Base-by-base conservation (phyloP, 2,888 invertebrate species). In the Drosophila pseudotalamancana region DNA sequence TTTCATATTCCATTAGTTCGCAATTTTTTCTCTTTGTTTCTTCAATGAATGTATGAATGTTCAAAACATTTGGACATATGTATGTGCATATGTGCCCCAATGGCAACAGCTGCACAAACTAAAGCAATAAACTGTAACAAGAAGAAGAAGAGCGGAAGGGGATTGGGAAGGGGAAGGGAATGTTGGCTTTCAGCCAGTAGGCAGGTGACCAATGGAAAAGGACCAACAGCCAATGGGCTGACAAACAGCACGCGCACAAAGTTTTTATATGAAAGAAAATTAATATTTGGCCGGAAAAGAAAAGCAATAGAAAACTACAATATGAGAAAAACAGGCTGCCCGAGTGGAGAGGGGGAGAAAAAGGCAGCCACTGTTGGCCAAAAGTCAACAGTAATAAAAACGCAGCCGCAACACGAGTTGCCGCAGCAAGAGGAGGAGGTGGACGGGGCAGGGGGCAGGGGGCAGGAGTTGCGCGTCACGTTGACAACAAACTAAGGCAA, bases 361-460 rank as follows among this genome's bases (percentile, higher is more conserved):
- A 5, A 9, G 8, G 25, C 43, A 42, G 71, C 34, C n/a, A n/a
- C 34, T 46, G 68, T 53, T 49, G 74, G 72, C 76, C 66, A 72
- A 88, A 82, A 83, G 77, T 75, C 81, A 87, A 87, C 81, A 72
- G 81, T 60, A 88, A 88, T 83, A 85, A 86, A 85, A 80, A 50
- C 53, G 64, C 70, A 69, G 78, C 49, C 63, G 25, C 71, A 69
- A 78, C 76, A 85, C 71, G 79, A 76, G 77, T 85, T 64, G 66
- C 43, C 23, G 48, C 16, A 23, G 39, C 42, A 48, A 48, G 3
- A 2, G 18, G 32, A 21, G 32, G 12, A 18, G 35, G 25, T 12
- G 32, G 14, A 23, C n/a, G n/a, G n/a, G n/a, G 23, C 34, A 34
- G 50, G 1, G 51, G 51, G 43, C 53, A 25, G 50, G 34, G 51